A percentile compares a stretch with the other conserved stretches of the same genome.
Conservation (phyloP, 2,797 vertebrate genomes). For the Acanthornis magna region DNA sequence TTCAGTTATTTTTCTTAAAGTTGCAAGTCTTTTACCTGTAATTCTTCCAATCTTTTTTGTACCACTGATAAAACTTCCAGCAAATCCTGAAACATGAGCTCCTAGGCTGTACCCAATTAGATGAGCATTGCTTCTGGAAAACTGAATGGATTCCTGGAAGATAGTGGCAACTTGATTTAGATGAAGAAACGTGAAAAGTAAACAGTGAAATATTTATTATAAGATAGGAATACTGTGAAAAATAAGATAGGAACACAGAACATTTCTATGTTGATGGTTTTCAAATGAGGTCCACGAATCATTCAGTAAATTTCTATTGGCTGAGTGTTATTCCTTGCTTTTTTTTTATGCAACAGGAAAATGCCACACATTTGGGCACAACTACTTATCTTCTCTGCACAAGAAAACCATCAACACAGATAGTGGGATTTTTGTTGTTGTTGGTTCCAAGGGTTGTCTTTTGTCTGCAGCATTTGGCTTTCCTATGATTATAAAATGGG, state of each 20-base stretch:
- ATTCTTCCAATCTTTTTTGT: constrained; percentile 88
- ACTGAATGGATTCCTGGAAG: constrained; percentile 80
- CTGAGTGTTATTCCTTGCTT: neutral
- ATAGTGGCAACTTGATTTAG: neutral
- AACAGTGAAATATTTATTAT: neutral
- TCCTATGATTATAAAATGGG: neutral
- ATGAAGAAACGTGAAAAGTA: neutral
- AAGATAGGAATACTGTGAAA: neutral
- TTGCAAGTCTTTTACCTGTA: constrained; percentile 78
- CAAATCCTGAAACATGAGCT: constrained; percentile 93
- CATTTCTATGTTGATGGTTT: neutral
- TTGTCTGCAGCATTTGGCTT: neutral
- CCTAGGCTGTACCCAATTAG: constrained; percentile 96
- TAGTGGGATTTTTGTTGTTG: neutral
- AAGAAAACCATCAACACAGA: neutral
- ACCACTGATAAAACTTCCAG: constrained; percentile 83
- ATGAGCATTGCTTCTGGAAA: constrained; percentile 83
- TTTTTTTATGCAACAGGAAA: neutral
- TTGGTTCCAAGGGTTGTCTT: neutral
- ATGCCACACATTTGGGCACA: neutral
- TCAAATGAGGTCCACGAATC: neutral
- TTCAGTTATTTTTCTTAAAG: neutral
- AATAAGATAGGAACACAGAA: neutral
- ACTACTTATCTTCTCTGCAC: neutral
- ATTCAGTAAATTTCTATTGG: neutral